Percentiles rank a stretch among this genome's conserved stretches.
These are phyloP conservation scores for Alauda arvensis DNA, from an alignment of 2,797 vertebrate species.

Conservation along the genomic window DNA sequence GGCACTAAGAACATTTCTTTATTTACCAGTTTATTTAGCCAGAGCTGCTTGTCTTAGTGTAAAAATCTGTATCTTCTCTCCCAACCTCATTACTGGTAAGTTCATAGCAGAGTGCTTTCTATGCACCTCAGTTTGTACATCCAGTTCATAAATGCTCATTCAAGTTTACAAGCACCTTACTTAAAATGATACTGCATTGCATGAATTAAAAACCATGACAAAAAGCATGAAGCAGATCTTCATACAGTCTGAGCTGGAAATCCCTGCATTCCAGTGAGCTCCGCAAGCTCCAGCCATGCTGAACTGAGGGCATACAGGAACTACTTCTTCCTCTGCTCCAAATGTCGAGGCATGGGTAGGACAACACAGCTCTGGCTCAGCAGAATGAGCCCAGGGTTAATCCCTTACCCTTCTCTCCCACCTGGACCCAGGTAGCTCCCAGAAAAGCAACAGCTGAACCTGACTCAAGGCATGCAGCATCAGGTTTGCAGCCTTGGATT, in stretches of 20 bases:
- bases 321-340: background rate
- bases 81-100: background rate
- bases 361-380: background rate
- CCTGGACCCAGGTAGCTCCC: background rate
- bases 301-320: background rate
- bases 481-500: no score
- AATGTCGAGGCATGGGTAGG: background rate
- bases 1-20: background rate
- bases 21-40: background rate
- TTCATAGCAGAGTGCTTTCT: background rate
- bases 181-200: background rate
- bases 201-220: background rate
- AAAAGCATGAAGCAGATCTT: background rate
- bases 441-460: background rate
- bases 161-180: background rate
- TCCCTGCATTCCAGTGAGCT: background rate
- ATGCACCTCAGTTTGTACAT: background rate
- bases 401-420: background rate
- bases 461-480: fast-evolving
- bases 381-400: background rate
- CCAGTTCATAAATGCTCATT: background rate
- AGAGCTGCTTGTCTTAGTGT: background rate
- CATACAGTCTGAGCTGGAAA: background rate
- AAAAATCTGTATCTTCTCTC: background rate
- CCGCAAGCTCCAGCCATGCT: background rate